phyloP scores from a whole-genome alignment of 53 echinoderm and acorn worm species.

The Mesocentrotus franciscanus region DNA sequence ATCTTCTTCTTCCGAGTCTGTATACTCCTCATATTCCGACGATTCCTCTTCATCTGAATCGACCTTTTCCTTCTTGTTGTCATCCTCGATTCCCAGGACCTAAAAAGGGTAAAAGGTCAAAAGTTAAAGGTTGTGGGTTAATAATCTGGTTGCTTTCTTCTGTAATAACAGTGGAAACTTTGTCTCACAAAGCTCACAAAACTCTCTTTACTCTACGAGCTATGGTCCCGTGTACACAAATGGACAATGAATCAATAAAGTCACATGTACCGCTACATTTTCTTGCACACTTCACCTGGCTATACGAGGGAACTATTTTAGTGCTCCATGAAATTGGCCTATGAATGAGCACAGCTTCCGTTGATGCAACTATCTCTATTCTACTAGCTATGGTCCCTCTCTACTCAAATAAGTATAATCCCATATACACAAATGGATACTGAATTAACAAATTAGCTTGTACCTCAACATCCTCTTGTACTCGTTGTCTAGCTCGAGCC shows the following conservation, averaged over 20 bases:
- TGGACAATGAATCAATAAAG: no score
- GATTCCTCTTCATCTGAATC: conserved; percentile 85
- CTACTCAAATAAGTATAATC: no score
- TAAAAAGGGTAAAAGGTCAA: conserved; percentile 24
- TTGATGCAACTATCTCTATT: no score
- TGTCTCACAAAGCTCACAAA: neutral
- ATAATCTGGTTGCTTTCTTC: neutral
- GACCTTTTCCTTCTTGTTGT: conserved; percentile 77
- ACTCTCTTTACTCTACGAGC: no score
- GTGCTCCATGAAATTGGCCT: no score
- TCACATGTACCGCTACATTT: no score
- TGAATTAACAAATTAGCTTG: neutral
- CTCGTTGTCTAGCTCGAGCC: conserved; percentile 69
- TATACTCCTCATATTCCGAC: conserved; percentile 96
- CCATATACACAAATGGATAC: no score
- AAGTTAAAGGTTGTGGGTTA: conserved; percentile 19
- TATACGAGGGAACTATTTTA: no score
- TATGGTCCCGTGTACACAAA: no score
- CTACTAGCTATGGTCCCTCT: no score
- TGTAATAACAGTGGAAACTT: neutral
- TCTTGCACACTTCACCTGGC: no score
- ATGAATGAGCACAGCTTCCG: no score
- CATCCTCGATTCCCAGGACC: conserved; percentile 82
- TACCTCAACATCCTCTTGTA: conserved; percentile 71
- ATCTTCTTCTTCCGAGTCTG: conserved; percentile 89